These are phyloP conservation scores for Drosophila nigricruria DNA, from an alignment of 2,888 invertebrate genomes.

Conservation along the genomic window DNA sequence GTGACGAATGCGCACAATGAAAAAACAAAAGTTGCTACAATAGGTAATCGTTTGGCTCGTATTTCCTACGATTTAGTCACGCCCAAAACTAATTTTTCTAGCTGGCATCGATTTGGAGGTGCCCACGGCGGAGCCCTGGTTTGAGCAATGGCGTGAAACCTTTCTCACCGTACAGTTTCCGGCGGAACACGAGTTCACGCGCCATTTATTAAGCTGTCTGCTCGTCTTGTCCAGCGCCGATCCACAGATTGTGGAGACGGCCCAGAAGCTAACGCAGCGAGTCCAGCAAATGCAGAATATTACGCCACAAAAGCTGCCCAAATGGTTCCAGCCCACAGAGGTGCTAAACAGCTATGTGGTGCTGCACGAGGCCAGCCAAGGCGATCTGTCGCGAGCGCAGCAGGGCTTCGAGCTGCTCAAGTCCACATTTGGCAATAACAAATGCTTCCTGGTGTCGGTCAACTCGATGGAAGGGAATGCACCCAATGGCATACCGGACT, in stretches of 20 bases:
- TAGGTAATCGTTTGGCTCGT: conserved; percentile 85
- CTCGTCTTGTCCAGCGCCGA: conserved; percentile 91
- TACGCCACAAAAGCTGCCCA: conserved; percentile 91
- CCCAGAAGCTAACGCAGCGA: conserved; percentile 92
- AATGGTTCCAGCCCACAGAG: conserved; percentile 91
- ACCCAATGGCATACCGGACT: conserved; percentile 90
- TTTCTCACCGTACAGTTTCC: conserved; percentile 95
- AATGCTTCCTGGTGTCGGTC: conserved; percentile 95
- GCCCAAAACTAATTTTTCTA: conserved; percentile 55
- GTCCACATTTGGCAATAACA: conserved; percentile 93
- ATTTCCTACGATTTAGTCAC: neutral
- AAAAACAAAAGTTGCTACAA: conserved; percentile 86
- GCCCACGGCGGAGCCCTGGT: conserved; percentile 95
- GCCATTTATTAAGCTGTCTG: conserved; percentile 94
- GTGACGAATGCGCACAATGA: conserved; percentile 88
- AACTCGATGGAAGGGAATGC: conserved; percentile 91
- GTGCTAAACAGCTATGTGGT: conserved; percentile 95
- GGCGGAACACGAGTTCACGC: conserved; percentile 98
- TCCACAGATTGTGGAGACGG: conserved; percentile 92
- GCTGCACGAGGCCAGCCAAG: conserved; percentile 91
- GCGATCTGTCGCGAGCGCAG: conserved; percentile 92
- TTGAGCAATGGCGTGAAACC: conserved; percentile 96
- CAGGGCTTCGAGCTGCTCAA: conserved; percentile 93
- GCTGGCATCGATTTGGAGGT: conserved; percentile 88
- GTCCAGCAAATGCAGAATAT: conserved; percentile 92